phyloP scores from a whole-genome alignment of 2,797 vertebrate species.

The Spinibarbus caldwelli region DNA sequence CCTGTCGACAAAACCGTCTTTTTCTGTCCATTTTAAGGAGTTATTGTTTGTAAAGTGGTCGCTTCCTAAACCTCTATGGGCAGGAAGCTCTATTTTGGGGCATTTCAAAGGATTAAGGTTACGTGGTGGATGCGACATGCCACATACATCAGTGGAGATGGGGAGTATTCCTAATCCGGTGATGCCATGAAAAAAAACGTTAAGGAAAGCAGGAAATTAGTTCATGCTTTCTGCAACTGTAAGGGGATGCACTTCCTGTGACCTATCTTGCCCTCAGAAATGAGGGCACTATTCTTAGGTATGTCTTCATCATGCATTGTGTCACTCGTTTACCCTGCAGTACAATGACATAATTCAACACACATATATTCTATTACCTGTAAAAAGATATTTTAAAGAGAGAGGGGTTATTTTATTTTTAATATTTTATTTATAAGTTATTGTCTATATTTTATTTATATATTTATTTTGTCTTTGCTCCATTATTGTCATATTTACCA shows the following conservation, averaged over 20 bases:
- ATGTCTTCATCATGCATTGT: slow-evolving; percentile 60
- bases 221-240: slow-evolving; percentile 55
- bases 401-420: neutral
- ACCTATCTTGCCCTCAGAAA: slow-evolving; percentile 59
- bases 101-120: slow-evolving; percentile 28
- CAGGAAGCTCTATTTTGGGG: slow-evolving; percentile 19
- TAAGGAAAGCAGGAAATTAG: slow-evolving; percentile 73
- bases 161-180: slow-evolving; percentile 59
- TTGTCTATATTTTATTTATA: too few relatives aligned
- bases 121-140: slow-evolving; percentile 67
- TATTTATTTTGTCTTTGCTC: neutral
- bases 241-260: slow-evolving; percentile 65
- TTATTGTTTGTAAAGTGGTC: slow-evolving; percentile 56
- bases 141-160: slow-evolving; percentile 68
- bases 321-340: slow-evolving; percentile 49
- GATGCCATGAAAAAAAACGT: slow-evolving; percentile 57
- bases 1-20: slow-evolving; percentile 16
- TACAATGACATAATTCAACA: slow-evolving; percentile 52
- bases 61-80: slow-evolving; percentile 44
- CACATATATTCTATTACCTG: slow-evolving; percentile 8
- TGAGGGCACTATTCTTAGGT: slow-evolving; percentile 66
- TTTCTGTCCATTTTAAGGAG: slow-evolving; percentile 72
- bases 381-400: neutral
- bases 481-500: neutral
- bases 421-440: too few relatives aligned